Evolutionary conservation across 2,113 vertebrate species (phyloP).

Genomic region (Nothoprocta pentlandii): DNA sequence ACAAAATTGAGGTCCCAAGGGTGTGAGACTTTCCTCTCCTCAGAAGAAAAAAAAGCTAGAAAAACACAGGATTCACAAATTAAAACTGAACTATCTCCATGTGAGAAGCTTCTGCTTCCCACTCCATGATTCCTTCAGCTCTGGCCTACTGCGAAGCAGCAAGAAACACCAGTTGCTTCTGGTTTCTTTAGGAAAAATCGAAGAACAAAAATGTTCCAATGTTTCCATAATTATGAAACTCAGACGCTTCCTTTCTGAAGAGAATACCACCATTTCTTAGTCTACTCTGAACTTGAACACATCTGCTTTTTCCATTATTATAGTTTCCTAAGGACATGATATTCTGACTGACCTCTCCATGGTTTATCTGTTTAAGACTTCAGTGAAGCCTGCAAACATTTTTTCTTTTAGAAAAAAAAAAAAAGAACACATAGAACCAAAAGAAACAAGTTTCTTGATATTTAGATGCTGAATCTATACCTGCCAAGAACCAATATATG

Average conservation of each 20-base stretch:
- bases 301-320: background rate
- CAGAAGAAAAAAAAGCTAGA: background rate
- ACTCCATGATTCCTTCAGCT: background rate
- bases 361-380: background rate
- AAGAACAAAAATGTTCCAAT: rapidly evolving
- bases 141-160: background rate
- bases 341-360: background rate
- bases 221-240: background rate
- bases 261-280: background rate
- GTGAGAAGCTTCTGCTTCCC: background rate
- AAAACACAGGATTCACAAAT: background rate
- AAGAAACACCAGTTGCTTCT: background rate
- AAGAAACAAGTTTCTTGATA: background rate
- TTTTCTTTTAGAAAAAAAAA: background rate
- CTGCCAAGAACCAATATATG: background rate
- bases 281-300: background rate
- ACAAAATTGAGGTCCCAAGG: background rate
- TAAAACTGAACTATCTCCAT: background rate
- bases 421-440: background rate
- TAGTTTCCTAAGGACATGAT: background rate
- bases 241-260: background rate
- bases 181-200: background rate
- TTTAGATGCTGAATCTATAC: background rate
- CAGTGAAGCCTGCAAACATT: background rate
- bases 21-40: background rate